Evolutionary conservation across 1,140 invertebrate species (phyloP).

Genomic region (Conus betulinus): DNA sequence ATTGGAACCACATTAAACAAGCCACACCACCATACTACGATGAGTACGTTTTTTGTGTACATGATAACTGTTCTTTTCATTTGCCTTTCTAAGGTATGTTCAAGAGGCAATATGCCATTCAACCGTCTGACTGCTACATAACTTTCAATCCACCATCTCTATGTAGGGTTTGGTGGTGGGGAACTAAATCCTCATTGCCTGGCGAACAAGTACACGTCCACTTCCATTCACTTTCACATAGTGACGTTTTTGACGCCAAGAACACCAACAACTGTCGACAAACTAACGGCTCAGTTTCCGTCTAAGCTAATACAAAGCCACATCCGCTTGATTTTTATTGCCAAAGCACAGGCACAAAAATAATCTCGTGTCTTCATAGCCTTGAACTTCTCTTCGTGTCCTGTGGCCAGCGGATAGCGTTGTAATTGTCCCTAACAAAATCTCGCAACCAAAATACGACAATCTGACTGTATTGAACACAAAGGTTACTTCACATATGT

Average conservation of each 20-base stretch:
- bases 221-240: slow-evolving; percentile 1
- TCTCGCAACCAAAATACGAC: not conserved
- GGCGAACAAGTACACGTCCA: not conserved
- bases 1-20: not conserved
- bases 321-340: not conserved
- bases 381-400: not conserved
- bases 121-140: not conserved
- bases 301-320: not conserved
- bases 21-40: not conserved
- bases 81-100: not conserved
- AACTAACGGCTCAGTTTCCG: not conserved
- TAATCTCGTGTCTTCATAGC: not conserved
- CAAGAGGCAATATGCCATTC: not conserved
- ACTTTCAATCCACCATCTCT: slow-evolving; percentile 1
- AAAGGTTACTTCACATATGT: not conserved
- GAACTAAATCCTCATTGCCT: not conserved
- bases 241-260: not conserved
- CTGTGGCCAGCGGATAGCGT: not conserved
- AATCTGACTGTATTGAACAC: not conserved
- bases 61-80: not conserved
- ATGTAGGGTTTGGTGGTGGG: not conserved
- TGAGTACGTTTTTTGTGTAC: not conserved
- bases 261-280: not conserved
- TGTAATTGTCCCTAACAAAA: not conserved
- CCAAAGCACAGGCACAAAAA: not conserved